phyloP scores from a whole-genome alignment of 2,888 invertebrate genomes.

The Ophion ellenae region DNA sequence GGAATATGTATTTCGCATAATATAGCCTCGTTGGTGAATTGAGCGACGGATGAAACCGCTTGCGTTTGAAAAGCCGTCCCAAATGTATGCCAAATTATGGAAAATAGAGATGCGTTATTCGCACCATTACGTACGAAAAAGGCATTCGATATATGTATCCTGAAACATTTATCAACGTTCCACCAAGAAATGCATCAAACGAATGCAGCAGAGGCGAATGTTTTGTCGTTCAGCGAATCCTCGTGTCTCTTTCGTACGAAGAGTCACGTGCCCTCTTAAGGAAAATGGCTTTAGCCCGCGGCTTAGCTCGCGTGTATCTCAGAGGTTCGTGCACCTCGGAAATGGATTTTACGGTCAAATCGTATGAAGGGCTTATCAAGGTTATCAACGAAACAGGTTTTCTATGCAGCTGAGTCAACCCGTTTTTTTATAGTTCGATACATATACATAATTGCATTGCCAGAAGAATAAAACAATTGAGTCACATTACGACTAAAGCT shows the following conservation, averaged over 20 bases:
- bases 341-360: neutral
- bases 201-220: neutral
- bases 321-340: too few relatives aligned
- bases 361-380: neutral
- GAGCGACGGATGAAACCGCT: conserved; percentile 44
- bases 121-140: neutral
- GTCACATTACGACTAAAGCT: too few relatives aligned
- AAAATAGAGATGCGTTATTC: neutral
- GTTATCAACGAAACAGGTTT: neutral
- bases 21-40: conserved; percentile 46
- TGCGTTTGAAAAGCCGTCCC: conserved; percentile 36
- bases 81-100: conserved; percentile 7
- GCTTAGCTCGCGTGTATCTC: neutral
- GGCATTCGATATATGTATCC: neutral
- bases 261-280: neutral
- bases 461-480: too few relatives aligned
- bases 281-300: neutral
- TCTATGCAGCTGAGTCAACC: neutral
- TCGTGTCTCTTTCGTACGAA: neutral
- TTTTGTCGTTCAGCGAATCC: neutral
- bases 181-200: neutral
- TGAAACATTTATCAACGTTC: neutral
- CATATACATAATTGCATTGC: too few relatives aligned
- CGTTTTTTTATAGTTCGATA: too few relatives aligned
- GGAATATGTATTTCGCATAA: conserved; percentile 9